phyloP scores from a whole-genome alignment of 2,113 vertebrate genomes.

The Rutilus rutilus region DNA sequence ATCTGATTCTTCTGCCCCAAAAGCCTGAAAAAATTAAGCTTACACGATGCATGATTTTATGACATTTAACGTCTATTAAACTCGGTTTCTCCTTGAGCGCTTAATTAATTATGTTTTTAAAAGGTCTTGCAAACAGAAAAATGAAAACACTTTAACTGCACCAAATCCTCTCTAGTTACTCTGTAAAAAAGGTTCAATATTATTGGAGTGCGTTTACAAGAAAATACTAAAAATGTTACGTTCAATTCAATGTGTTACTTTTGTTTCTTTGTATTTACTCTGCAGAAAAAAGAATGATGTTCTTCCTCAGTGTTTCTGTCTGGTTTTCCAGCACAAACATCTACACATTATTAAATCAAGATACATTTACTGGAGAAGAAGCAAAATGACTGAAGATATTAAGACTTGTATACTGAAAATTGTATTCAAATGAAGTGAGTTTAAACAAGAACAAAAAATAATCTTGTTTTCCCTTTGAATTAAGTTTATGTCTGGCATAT shows the following conservation, averaged over 20 bases:
- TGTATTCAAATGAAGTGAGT: too few relatives aligned
- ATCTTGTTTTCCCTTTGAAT: too few relatives aligned
- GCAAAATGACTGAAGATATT: too few relatives aligned
- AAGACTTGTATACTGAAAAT: too few relatives aligned
- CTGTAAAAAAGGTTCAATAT: neutral
- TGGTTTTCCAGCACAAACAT: too few relatives aligned
- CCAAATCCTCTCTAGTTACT: neutral
- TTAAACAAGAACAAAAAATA: too few relatives aligned
- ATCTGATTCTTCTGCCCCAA: neutral
- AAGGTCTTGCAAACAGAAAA: neutral
- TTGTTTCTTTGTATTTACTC: neutral
- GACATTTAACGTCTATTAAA: neutral
- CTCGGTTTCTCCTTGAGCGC: neutral
- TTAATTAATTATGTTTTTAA: neutral
- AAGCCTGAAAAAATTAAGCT: neutral
- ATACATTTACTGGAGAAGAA: too few relatives aligned
- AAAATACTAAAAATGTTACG: neutral
- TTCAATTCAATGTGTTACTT: neutral
- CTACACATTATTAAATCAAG: too few relatives aligned
- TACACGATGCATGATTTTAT: neutral
- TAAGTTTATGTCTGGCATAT: too few relatives aligned
- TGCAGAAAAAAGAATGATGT: too few relatives aligned
- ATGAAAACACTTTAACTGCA: neutral
- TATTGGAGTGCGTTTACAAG: neutral
- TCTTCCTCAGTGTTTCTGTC: too few relatives aligned